Evolutionary conservation across 2,113 vertebrate genomes (phyloP).

Genomic region (Pyxicephalus adspersus): DNA sequence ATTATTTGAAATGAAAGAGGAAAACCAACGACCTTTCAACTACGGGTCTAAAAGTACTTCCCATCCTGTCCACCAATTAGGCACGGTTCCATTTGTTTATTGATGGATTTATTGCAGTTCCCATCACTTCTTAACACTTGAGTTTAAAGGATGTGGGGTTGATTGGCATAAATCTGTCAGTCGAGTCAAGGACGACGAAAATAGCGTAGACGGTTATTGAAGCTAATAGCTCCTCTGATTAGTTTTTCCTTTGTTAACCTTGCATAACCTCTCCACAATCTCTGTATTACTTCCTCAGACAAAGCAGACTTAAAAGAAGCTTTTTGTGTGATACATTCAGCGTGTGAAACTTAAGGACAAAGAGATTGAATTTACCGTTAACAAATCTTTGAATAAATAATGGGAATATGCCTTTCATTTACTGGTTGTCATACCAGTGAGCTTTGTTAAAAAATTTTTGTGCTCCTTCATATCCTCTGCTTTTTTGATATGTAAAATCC

Average conservation of each 20-base stretch:
- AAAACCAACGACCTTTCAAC: not conserved
- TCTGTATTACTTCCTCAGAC: conserved; percentile 26
- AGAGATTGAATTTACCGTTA: conserved; percentile 16
- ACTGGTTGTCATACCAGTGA: not conserved
- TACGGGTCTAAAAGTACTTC: not conserved
- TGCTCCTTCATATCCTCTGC: not conserved
- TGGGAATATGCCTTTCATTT: conserved; percentile 6
- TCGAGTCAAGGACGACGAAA: conserved; percentile 33
- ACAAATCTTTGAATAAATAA: conserved; percentile 36
- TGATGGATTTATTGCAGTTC: conserved; percentile 11
- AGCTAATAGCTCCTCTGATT: conserved; percentile 30
- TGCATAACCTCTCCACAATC: conserved; percentile 18
- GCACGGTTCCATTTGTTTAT: conserved; percentile 10
- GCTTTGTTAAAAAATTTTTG: not conserved
- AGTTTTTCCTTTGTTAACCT: conserved; percentile 45
- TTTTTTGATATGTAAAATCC: too few relatives aligned
- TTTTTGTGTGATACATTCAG: not conserved
- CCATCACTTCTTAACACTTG: conserved; percentile 7
- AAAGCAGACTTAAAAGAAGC: conserved; percentile 11
- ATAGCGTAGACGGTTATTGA: conserved; percentile 33
- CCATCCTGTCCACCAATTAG: not conserved
- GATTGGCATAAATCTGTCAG: conserved; percentile 32
- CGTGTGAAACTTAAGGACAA: not conserved
- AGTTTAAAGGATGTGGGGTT: conserved; percentile 32
- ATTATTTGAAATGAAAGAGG: too few relatives aligned